Percentiles rank a stretch among this genome's conserved stretches.
These are phyloP conservation scores for Accipiter cooperii DNA, from an alignment of 2,113 vertebrate genomes.

Conservation along the genomic window DNA sequence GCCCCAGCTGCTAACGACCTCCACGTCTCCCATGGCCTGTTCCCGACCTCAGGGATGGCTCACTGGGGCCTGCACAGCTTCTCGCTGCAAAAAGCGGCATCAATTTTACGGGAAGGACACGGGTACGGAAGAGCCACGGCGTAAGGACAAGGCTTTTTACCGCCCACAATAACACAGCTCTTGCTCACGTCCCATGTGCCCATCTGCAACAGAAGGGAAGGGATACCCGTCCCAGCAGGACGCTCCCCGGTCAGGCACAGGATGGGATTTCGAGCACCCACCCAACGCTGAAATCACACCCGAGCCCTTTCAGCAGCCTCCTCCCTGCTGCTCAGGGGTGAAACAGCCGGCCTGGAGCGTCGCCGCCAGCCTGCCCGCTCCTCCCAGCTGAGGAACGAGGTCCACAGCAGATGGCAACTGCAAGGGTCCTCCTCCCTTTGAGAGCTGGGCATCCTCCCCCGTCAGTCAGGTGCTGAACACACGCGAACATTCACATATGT, in stretches of 20 bases:
- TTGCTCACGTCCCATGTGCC: accelerated
- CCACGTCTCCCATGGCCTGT: accelerated
- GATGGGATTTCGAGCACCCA: not conserved
- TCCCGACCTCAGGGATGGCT: accelerated
- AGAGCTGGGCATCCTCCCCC: no score
- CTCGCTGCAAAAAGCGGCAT: not conserved
- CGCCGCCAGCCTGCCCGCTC: not conserved
- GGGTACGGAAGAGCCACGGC: accelerated
- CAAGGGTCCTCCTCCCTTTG: not conserved
- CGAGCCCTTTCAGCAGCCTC: not conserved
- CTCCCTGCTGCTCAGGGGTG: not conserved
- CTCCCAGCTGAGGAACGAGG: not conserved
- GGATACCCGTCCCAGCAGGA: not conserved
- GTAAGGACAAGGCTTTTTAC: not conserved
- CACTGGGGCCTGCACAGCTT: accelerated
- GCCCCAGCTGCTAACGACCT: not conserved
- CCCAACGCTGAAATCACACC: not conserved
- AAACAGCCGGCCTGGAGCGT: accelerated
- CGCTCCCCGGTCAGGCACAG: accelerated
- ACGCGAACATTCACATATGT: accelerated
- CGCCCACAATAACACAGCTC: accelerated
- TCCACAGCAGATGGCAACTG: not conserved
- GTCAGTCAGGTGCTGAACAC: accelerated
- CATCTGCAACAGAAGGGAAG: not conserved
- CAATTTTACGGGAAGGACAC: not conserved